These are phyloP conservation scores for Myiozetetes cayanensis DNA, from an alignment of 2,113 vertebrate species.

Conservation along the genomic window DNA sequence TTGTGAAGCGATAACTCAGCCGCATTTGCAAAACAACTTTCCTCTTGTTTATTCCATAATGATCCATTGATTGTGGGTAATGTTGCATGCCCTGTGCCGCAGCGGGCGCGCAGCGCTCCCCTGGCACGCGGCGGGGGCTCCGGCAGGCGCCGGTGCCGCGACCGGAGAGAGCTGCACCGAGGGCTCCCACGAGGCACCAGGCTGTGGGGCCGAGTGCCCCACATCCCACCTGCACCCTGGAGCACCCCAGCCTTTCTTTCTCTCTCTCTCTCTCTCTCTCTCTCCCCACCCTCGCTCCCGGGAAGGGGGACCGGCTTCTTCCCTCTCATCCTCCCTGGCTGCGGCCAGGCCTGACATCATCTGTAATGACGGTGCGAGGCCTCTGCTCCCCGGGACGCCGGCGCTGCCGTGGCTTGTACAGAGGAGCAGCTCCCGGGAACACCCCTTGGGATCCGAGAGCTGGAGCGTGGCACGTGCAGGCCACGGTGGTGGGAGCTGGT, in stretches of 20 bases:
- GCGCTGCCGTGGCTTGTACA: background rate
- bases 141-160: background rate
- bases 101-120: background rate
- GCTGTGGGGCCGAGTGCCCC: background rate
- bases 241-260: background rate
- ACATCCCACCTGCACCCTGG: background rate
- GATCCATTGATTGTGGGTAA: constrained; percentile 66
- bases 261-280: background rate
- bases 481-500: background rate
- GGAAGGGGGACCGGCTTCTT: background rate
- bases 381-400: background rate
- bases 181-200: rapidly evolving
- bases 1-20: constrained; percentile 36
- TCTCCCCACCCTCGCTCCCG: background rate
- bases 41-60: constrained; percentile 64
- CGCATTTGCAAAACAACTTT: constrained; percentile 59
- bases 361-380: background rate
- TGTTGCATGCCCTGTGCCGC: constrained; percentile 51
- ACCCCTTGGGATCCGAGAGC: background rate
- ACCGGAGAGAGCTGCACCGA: background rate
- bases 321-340: background rate
- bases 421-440: background rate
- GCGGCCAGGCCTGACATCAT: constrained; percentile 17
- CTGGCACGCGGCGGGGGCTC: background rate
- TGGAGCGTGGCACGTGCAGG: rapidly evolving